phyloP scores from a whole-genome alignment of 1,140 invertebrate species.

The Drosophila dunni region DNA sequence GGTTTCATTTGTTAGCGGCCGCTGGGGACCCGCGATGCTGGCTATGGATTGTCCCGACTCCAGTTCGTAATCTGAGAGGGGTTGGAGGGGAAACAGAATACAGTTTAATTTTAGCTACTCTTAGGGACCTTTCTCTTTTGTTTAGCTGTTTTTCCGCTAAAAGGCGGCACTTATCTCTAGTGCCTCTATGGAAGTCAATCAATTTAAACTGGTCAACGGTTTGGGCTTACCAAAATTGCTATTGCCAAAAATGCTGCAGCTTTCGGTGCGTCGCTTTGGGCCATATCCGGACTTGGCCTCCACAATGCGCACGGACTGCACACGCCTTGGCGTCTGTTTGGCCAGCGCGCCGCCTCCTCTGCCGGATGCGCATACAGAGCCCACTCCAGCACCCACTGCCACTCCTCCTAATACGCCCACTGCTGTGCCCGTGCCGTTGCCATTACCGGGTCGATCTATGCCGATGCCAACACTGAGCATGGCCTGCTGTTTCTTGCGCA shows the following conservation, averaged over 20 bases:
- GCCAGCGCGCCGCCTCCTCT: slow-evolving; percentile 22
- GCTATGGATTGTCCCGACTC: slow-evolving; percentile 66
- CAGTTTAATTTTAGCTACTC: no score
- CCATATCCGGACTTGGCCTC: slow-evolving; percentile 72
- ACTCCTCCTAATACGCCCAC: neutral
- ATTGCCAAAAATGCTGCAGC: slow-evolving; percentile 82
- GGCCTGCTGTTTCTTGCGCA: slow-evolving; percentile 69
- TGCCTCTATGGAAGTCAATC: slow-evolving; percentile 7
- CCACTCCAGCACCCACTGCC: slow-evolving; percentile 1
- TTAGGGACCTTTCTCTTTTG: no score
- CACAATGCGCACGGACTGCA: slow-evolving; percentile 81
- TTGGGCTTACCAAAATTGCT: slow-evolving; percentile 76
- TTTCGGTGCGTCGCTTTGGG: slow-evolving; percentile 78
- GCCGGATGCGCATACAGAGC: slow-evolving; percentile 17
- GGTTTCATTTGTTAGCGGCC: slow-evolving; percentile 80
- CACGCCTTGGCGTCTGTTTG: slow-evolving; percentile 75
- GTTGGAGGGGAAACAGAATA: neutral
- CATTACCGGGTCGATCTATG: slow-evolving; percentile 18
- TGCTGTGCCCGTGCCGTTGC: slow-evolving; percentile 16
- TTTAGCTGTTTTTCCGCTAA: no score
- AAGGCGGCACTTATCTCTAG: neutral
- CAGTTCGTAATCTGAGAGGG: slow-evolving; percentile 55
- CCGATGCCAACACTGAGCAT: slow-evolving; percentile 49
- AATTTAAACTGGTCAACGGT: slow-evolving; percentile 7
- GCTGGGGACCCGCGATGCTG: slow-evolving; percentile 60